Percentiles rank a stretch among this genome's conserved stretches.
These are phyloP conservation scores for Chymomyza caudatula DNA, from an alignment of 2,888 invertebrate species.

Conservation along the genomic window DNA sequence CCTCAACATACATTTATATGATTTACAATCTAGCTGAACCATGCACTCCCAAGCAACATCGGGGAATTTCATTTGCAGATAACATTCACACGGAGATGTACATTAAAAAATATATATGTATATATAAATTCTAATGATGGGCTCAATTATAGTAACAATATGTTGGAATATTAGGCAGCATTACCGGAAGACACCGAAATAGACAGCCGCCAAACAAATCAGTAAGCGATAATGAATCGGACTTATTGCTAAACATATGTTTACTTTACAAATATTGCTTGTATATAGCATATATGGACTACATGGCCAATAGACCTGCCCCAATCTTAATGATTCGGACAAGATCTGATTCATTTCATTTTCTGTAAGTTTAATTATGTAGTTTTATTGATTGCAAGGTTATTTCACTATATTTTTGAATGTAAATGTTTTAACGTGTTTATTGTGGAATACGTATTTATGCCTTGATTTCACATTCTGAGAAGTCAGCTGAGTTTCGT, in stretches of 20 bases:
- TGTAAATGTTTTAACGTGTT: no score
- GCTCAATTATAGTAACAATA: no score
- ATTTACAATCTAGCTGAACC: not conserved
- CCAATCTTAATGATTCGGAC: not conserved
- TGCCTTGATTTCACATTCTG: no score
- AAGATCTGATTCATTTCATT: not conserved
- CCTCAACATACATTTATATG: not conserved
- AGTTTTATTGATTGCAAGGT: no score
- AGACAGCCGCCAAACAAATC: not conserved
- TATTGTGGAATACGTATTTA: no score
- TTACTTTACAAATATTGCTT: not conserved
- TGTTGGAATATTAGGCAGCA: not conserved
- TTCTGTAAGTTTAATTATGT: no score
- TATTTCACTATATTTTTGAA: no score
- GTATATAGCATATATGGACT: not conserved
- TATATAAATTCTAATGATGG: no score
- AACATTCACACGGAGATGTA: not conserved
- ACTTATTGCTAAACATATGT: not conserved
- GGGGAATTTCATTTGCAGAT: slow-evolving; percentile 1
- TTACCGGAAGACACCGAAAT: not conserved
- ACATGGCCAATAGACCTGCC: not conserved
- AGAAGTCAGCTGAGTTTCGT: no score
- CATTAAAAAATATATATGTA: not conserved
- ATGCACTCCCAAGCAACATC: not conserved
- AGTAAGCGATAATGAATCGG: not conserved